A percentile compares a stretch with the other conserved stretches of the same genome.
phyloP scores from a whole-genome alignment of 1,140 invertebrate species.

The Papilio dardanus region DNA sequence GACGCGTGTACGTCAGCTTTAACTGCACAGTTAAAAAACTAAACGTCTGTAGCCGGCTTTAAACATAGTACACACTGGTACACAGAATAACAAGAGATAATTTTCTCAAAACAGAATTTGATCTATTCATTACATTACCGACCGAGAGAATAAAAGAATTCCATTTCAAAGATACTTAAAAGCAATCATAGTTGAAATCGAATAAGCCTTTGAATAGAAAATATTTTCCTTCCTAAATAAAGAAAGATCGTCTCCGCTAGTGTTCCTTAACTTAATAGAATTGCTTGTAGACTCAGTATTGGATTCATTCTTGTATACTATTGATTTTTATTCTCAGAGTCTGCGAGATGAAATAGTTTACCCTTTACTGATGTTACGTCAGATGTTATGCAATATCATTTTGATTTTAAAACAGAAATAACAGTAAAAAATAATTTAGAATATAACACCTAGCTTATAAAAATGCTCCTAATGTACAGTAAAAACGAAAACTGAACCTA shows the following conservation, averaged over 20 bases:
- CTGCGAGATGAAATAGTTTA: neutral
- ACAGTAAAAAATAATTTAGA: neutral
- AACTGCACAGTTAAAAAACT: no score
- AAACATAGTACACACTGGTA: no score
- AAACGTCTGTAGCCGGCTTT: no score
- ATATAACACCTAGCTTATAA: no score
- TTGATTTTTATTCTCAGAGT: neutral
- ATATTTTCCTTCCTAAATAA: slow-evolving; percentile 24
- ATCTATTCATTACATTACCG: neutral
- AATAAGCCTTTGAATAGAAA: slow-evolving; percentile 18
- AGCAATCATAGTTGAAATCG: slow-evolving; percentile 21
- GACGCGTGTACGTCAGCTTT: no score
- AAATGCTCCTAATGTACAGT: no score
- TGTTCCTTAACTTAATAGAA: slow-evolving; percentile 20
- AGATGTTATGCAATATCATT: neutral
- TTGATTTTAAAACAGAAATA: no score
- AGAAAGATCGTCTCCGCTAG: slow-evolving; percentile 17
- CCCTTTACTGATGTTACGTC: neutral
- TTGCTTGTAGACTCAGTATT: slow-evolving; percentile 4
- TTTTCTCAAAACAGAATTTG: neutral
- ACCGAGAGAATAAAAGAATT: neutral
- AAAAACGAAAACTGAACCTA: no score
- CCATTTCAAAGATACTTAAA: slow-evolving; percentile 17
- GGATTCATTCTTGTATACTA: neutral
- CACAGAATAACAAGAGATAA: neutral